Evolutionary conservation across 2,113 vertebrate genomes (phyloP), one percentile per base, ranked within the genome.

Genomic region (Mormyrus lacerda): DNA sequence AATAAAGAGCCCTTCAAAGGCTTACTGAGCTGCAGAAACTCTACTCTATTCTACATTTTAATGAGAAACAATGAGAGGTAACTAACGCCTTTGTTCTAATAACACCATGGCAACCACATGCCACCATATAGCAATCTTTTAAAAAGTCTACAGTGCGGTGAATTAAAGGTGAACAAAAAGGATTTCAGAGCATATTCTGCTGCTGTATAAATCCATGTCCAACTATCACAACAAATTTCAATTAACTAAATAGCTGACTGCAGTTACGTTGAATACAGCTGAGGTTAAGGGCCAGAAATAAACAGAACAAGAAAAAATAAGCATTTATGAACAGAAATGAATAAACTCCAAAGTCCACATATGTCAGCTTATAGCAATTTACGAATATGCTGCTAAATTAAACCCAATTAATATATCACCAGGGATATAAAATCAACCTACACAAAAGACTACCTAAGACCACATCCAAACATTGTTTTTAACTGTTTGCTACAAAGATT

Each of bases 51-150:
- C 53, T 82, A 89, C 82, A 89, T 89, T 85, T 86, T 89, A 85
- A 73, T 86, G 58, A 69, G 82, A 85, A 85, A 89, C 84, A 89
- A 86, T 87, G 83, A 48, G 83, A 39, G 73, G 48, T 89, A 65
- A 58, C 53, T 69, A 45, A 73, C 11, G 83, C 47, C 89, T 89
- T 86, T 89, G 55, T 89, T 50, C 44, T 86, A 86, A 69, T 50
- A 89, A 65, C 83, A 86, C 89, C 89, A 86, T 89, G 89, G 89
- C 89, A 89, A 89, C 89, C 83, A 86, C 89, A 86, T 47, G n/a
- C 83, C 89, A 73, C 89, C 73, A 73, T 44, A 69, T 50, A 69
- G 55, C 79, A 89, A 87, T 76, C 55, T 85, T 85, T 86, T 87
- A 65, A 85, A 89, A 47, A 58, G 53, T 6, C 53, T 53, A 87